Evolutionary conservation across 2,888 invertebrate genomes (phyloP), one percentile per base, ranked within the genome.

Genomic region (Agonopterix subpropinquella): DNA sequence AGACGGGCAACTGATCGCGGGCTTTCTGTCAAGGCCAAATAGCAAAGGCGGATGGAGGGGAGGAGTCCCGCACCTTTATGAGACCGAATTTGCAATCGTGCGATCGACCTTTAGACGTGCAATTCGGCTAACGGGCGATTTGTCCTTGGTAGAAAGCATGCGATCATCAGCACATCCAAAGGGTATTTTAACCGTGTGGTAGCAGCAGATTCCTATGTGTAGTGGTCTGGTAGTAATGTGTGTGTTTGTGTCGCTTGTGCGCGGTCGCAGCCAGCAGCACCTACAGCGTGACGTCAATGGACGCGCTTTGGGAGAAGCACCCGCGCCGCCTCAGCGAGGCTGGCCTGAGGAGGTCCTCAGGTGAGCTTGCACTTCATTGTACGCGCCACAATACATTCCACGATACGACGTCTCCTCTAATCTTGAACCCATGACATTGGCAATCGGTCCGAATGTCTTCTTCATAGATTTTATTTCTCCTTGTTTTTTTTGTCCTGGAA

Each of bases 281-380:
- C 62, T 83, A 86, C 87, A 91, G 91, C 83, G 84, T 89, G 71
- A 90, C 90, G 70, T 91, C 92, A 65, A 91, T 93, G 91, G 94
- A 94, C 80, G 90, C 91, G 65, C 90, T 93, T 52, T 93, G 93
- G 93, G 93, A 93, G 80, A 89, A 90, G 75, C 92, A 93, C 69
- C 91, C 92, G 62, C 91, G 93, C 66, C 91, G 93, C 74, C 90
- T 93, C 73, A 92, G 92, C 85, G 94, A 94, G 87, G 93, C 94
- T 65, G 93, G 93, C 72, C 90, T 93, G 62, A 91, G 93, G 70
- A 90, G 93, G 80, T 92, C 92, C 71, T 93, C 94, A 92, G 94
- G 94, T 94, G 92, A 86, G 80, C 70, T 41, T 49, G 44, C 51
- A 42, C 15, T 13, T 42, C 11, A 42, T 11, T n/a, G 4, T 39